Percentiles rank a stretch among this genome's conserved stretches.
These are phyloP conservation scores for Acrocyrtus sp. DNA, from an alignment of 2,888 invertebrate genomes.

Conservation along the genomic window DNA sequence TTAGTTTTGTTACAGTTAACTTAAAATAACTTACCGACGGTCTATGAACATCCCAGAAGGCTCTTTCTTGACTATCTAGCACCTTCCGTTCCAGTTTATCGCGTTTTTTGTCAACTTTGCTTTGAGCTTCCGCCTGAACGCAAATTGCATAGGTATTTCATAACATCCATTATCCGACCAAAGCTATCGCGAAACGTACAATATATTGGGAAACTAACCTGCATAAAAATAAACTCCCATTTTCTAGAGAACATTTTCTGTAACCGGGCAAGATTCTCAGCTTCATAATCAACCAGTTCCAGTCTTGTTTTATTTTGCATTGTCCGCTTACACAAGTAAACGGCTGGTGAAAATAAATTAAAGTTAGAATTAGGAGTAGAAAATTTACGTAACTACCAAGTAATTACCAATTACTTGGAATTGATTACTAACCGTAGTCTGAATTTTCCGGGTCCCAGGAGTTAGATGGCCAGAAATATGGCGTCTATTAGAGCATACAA, in stretches of 20 bases:
- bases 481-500: conserved; percentile 92
- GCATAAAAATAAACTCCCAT: conserved; percentile 99
- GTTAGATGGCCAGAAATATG: conserved; percentile 99
- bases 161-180: no score
- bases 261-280: conserved; percentile 94
- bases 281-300: conserved; percentile 98
- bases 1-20: neutral
- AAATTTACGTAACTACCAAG: conserved; percentile 1
- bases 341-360: conserved; percentile 76
- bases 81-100: conserved; percentile 98
- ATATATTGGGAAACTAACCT: conserved; percentile 67
- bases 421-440: conserved; percentile 89
- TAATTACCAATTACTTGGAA: neutral
- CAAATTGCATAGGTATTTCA: no score
- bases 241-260: conserved; percentile 99
- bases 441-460: conserved; percentile 99
- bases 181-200: no score
- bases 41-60: conserved; percentile 99
- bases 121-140: conserved; percentile 81
- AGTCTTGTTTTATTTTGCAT: conserved; percentile 99
- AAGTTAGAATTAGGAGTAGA: no score
- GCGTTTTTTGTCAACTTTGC: conserved; percentile 97
- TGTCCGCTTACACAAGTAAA: conserved; percentile 98
- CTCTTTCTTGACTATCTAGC: conserved; percentile 97
- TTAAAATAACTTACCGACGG: conserved; percentile 80